phyloP scores from a whole-genome alignment of 2,888 invertebrate genomes.

The Eupelmus urozonus region DNA sequence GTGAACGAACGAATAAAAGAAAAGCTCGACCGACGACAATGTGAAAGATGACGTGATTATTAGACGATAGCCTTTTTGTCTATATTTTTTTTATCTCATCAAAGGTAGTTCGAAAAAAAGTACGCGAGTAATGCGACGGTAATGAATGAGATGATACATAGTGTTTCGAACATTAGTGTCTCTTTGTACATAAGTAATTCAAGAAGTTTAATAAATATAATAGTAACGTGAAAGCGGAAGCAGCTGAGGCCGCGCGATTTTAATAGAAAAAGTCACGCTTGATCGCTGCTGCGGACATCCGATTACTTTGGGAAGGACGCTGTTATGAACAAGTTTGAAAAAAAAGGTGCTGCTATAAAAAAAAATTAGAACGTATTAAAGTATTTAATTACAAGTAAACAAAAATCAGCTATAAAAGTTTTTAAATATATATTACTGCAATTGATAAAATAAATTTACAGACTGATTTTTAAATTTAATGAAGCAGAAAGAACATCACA shows the following conservation, averaged over 20 bases:
- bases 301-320: conserved; percentile 33
- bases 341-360: conserved; percentile 3
- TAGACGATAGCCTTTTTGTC: conserved; percentile 44
- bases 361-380: background rate
- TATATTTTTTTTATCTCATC: conserved; percentile 51
- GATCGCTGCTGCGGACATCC: conserved; percentile 14
- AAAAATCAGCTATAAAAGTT: background rate
- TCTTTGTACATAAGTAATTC: conserved; percentile 58
- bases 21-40: conserved; percentile 6
- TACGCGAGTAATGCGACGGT: conserved; percentile 5
- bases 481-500: conserved; percentile 37
- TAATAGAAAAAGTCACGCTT: conserved; percentile 19
- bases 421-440: conserved; percentile 29
- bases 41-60: conserved; percentile 44
- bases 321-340: conserved; percentile 4
- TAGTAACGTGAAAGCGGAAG: conserved; percentile 34
- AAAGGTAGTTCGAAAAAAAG: conserved; percentile 31
- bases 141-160: conserved; percentile 30
- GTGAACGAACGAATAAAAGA: background rate
- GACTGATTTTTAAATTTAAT: conserved; percentile 51
- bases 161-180: conserved; percentile 50
- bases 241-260: conserved; percentile 25
- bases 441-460: conserved; percentile 11
- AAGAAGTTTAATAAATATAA: conserved; percentile 51
- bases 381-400: conserved; percentile 19